A percentile compares a stretch with the other conserved stretches of the same genome.
Evolutionary conservation across 2,797 vertebrate species (phyloP).

Genomic region (Anguilla anguilla): DNA sequence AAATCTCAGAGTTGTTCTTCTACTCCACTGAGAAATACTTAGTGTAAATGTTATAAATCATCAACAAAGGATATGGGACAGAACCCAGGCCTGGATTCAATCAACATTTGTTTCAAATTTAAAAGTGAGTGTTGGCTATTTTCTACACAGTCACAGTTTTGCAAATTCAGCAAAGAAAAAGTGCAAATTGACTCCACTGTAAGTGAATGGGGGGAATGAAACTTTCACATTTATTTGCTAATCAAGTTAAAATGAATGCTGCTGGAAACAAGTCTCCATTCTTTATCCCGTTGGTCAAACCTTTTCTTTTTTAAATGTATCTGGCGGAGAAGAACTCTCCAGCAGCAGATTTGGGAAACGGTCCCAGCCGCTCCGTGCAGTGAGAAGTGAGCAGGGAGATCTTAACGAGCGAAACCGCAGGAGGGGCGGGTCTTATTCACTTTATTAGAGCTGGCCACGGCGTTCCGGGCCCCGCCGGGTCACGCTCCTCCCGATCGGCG

Average conservation of each 20-base stretch:
- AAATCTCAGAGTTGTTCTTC: neutral
- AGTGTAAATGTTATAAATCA: neutral
- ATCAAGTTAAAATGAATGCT: neutral
- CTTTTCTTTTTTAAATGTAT: neutral
- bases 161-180: neutral
- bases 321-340: no score
- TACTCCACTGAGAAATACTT: neutral
- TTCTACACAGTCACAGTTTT: neutral
- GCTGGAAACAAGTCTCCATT: neutral
- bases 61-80: neutral
- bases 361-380: no score
- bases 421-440: neutral
- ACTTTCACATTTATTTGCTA: neutral
- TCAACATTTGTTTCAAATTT: neutral
- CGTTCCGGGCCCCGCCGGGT: neutral
- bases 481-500: neutral
- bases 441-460: neutral
- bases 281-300: neutral
- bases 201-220: neutral
- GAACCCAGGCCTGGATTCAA: neutral
- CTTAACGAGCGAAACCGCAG: no score
- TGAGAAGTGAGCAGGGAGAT: no score
- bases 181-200: neutral
- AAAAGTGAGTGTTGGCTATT: neutral
- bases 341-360: no score